Evolutionary conservation across 2,888 invertebrate genomes (phyloP).

Genomic region (Plagodis dolabraria): DNA sequence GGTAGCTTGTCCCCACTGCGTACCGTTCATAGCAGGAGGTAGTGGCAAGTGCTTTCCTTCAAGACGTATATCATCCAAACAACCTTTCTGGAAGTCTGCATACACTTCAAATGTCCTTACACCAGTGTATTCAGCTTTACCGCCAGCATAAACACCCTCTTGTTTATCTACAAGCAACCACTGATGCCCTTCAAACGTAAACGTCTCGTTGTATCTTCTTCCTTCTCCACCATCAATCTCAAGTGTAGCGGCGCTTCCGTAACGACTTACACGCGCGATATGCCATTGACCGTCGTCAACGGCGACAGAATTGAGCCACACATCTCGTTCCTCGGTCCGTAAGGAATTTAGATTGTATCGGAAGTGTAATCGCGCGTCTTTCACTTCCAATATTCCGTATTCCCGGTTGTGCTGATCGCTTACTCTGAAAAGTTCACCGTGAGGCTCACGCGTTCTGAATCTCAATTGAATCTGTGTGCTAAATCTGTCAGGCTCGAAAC

Average conservation of each 20-base stretch:
- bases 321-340: slow-evolving; percentile 94
- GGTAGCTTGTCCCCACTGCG: slow-evolving; percentile 97
- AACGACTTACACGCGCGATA: slow-evolving; percentile 94
- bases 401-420: slow-evolving; percentile 97
- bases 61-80: slow-evolving; percentile 89
- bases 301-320: slow-evolving; percentile 94
- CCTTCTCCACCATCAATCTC: slow-evolving; percentile 98
- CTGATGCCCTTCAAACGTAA: slow-evolving; percentile 95
- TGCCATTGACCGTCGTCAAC: slow-evolving; percentile 99
- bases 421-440: slow-evolving; percentile 96
- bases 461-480: slow-evolving; percentile 96
- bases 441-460: slow-evolving; percentile 96
- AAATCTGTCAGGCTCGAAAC: slow-evolving; percentile 96
- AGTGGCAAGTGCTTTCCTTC: slow-evolving; percentile 98
- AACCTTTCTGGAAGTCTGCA: slow-evolving; percentile 97
- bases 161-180: slow-evolving; percentile 97
- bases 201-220: slow-evolving; percentile 95
- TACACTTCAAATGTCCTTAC: slow-evolving; percentile 97
- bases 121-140: slow-evolving; percentile 97
- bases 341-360: slow-evolving; percentile 96
- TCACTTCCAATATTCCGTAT: slow-evolving; percentile 96
- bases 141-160: slow-evolving; percentile 97
- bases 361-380: slow-evolving; percentile 95
- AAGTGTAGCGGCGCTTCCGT: slow-evolving; percentile 96
- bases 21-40: slow-evolving; percentile 97